phyloP scores from a whole-genome alignment of 2,888 invertebrate species.

The Leucozona laternaria region DNA sequence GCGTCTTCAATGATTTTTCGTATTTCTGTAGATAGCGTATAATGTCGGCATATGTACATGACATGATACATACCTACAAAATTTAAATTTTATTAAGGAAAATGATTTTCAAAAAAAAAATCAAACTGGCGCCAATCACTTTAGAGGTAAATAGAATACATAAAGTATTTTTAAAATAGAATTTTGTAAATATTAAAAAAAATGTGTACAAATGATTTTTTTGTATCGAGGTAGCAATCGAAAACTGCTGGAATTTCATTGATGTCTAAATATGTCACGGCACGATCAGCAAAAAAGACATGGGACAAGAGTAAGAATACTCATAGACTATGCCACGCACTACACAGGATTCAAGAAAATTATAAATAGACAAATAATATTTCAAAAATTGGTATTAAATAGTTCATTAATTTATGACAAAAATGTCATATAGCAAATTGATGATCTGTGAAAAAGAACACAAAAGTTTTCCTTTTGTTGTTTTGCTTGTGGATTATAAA shows the following conservation, averaged over 20 bases:
- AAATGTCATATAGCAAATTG: slow-evolving; percentile 36
- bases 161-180: slow-evolving; percentile 4
- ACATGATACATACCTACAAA: neutral
- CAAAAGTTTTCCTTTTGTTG: slow-evolving; percentile 3
- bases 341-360: neutral
- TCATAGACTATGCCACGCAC: neutral
- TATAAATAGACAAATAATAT: slow-evolving; percentile 52
- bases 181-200: neutral
- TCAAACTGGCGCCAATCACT: slow-evolving; percentile 58
- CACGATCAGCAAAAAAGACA: neutral
- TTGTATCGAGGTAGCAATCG: too few species aligned
- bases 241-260: slow-evolving; percentile 41
- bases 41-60: neutral
- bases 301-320: neutral
- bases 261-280: slow-evolving; percentile 42
- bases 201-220: too few species aligned
- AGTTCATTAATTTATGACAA: slow-evolving; percentile 65
- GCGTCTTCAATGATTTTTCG: slow-evolving; percentile 12
- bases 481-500: slow-evolving; percentile 1
- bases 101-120: slow-evolving; percentile 22
- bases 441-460: slow-evolving; percentile 61
- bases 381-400: slow-evolving; percentile 56
- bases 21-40: neutral
- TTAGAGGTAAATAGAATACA: neutral
- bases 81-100: neutral